Conservation (phyloP, 2,113 vertebrate species). For the Ophthalmolycus amberensis region DNA sequence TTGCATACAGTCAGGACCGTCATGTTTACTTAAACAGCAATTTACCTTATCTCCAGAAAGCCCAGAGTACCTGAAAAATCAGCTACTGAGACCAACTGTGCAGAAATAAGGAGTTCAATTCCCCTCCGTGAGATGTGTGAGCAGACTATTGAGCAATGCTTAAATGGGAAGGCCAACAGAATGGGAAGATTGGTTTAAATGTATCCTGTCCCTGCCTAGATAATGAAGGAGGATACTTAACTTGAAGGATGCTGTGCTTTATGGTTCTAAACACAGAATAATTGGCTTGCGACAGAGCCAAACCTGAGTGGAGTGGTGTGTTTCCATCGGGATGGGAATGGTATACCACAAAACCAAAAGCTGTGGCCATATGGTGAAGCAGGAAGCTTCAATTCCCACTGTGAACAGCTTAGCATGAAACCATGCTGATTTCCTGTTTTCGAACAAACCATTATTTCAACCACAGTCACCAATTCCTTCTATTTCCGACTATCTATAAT, state of each 20-base stretch:
- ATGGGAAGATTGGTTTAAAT: conserved; percentile 50
- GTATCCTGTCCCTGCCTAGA: conserved; percentile 36
- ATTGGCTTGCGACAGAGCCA: conserved; percentile 33
- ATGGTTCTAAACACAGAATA: conserved; percentile 39
- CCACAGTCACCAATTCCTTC: background rate
- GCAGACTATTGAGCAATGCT: conserved; percentile 26
- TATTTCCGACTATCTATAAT: conserved; percentile 21
- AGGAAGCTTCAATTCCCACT: conserved; percentile 35
- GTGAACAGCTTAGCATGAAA: background rate
- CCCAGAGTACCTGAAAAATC: conserved; percentile 22
- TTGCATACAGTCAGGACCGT: conserved; percentile 13
- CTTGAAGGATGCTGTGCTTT: conserved; percentile 50
- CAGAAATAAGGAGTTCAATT: conserved; percentile 23
- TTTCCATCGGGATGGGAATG: conserved; percentile 14
- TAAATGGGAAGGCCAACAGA: conserved; percentile 35
- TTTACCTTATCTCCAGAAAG: conserved; percentile 37
- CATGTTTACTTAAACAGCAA: conserved; percentile 49
- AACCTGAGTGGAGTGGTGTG: conserved; percentile 28
- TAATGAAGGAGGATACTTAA: conserved; percentile 55
- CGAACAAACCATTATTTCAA: conserved; percentile 2
- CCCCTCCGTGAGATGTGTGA: conserved; percentile 15
- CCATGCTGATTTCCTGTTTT: conserved; percentile 6
- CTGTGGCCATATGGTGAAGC: conserved; percentile 12
- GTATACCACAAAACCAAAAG: conserved; percentile 27
- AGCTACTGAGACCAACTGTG: background rate